Percentiles rank a stretch among this genome's conserved stretches.
phyloP scores from a whole-genome alignment of 2,113 vertebrate genomes.

The Galemys pyrenaicus region DNA sequence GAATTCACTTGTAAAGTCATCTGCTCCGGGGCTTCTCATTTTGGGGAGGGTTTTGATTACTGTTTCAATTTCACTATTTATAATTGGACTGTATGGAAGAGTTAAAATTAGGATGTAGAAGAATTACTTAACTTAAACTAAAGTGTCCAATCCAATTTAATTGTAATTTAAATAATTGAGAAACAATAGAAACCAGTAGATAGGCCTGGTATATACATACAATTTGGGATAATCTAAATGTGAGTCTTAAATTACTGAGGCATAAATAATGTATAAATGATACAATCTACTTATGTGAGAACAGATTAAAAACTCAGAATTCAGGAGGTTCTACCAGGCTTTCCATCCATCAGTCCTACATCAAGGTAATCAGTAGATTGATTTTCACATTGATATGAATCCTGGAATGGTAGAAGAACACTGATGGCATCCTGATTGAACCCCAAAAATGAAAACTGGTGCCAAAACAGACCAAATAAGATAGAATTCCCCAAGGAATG shows the following conservation, averaged over 20 bases:
- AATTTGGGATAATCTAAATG: neutral
- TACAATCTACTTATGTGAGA: neutral
- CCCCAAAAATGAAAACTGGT: constrained; percentile 27
- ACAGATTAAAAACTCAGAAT: constrained; percentile 19
- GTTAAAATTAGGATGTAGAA: too few species aligned
- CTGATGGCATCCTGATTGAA: neutral
- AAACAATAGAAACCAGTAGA: neutral
- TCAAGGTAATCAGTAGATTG: neutral
- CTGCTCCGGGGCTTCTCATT: too few species aligned
- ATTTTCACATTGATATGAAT: neutral
- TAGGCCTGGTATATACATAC: neutral
- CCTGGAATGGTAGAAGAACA: neutral
- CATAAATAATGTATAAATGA: constrained; percentile 12
- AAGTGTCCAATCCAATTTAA: neutral
- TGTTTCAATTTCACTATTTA: too few species aligned
- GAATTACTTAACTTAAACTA: constrained; percentile 6
- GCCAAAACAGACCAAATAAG: neutral
- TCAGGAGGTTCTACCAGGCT: neutral
- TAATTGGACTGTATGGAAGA: neutral
- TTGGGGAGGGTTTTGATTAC: too few species aligned
- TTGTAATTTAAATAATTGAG: neutral
- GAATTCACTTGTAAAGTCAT: too few species aligned
- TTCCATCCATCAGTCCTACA: neutral
- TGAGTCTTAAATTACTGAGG: constrained; percentile 12
- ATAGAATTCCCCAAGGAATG: neutral